Base-by-base conservation (phyloP, 1,140 invertebrate species). In the Scaptomyza pallida region DNA sequence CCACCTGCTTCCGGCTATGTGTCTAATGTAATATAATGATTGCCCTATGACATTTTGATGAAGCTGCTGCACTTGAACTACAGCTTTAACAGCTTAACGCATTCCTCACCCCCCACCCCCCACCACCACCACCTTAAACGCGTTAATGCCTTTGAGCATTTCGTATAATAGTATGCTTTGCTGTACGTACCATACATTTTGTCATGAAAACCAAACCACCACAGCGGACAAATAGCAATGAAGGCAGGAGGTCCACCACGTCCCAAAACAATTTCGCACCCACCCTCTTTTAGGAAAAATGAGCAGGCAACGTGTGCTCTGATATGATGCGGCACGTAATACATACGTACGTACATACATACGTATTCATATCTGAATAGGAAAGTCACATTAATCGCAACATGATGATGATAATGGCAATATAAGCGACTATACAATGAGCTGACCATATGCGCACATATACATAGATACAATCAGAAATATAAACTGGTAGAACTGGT, bases 361-460 rank as follows among this genome's bases (percentile, higher is more conserved):
- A 26, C 1, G 4, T 26, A 26, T 41, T 48, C 30, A 59, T 17
- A 43, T 57, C 43, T 57, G 50, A 50, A 35, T 35, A 45, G 72
- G 54, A 62, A 57, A 17, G 61, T 16, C 54, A 35, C 72, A 80
- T 80, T 79, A 79, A 79, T 79, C 77, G 77, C 65, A 57, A 63
- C 77, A 80, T 79, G 77, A 80, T 80, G 77, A 80, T 64, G 65
- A 63, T 79, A 78, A 79, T 80, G 77, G 77, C 72, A 69, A 73
- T 77, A 75, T 67, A 70, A 71, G 68, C 70, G 73, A 80, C 40
- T 61, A 35, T 43, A 76, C 78, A 81, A 80, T 80, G 78, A 81
- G 72, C 61, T 77, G 78, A 81, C 78, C 78, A 80, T 80, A 81
- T 80, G 78, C 73, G 78, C 78, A 81, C 57, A 80, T 80, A 76